Percentiles rank a stretch among this genome's conserved stretches.
phyloP scores from a whole-genome alignment of 2,113 vertebrate genomes.

The Phrynocephalus versicolor region DNA sequence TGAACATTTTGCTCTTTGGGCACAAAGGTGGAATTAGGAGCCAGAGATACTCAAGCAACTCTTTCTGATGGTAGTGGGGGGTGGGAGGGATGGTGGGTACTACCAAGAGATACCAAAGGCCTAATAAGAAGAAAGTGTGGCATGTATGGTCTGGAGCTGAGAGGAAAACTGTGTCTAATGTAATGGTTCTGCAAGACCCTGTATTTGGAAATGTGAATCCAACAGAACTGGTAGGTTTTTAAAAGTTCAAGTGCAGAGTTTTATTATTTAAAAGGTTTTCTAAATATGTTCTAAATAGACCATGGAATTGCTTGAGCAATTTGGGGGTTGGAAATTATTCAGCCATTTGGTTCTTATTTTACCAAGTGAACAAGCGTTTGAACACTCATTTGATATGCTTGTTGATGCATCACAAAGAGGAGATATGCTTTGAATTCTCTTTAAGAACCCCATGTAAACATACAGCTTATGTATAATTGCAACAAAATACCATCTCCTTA shows the following conservation, averaged over 20 bases:
- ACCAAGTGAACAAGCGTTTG: slow-evolving; percentile 70
- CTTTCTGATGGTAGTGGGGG: not conserved
- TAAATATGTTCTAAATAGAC: slow-evolving; percentile 79
- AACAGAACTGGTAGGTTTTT: slow-evolving; percentile 56
- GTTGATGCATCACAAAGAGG: slow-evolving; percentile 80
- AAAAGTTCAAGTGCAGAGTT: slow-evolving; percentile 62
- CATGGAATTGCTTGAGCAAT: slow-evolving; percentile 73
- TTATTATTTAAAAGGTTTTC: slow-evolving; percentile 82
- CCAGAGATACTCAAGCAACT: not conserved
- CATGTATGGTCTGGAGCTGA: not conserved
- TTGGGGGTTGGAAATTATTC: slow-evolving; percentile 78
- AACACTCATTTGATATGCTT: slow-evolving; percentile 82
- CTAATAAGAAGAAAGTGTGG: not conserved
- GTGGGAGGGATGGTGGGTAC: fast-evolving
- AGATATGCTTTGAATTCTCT: slow-evolving; percentile 85
- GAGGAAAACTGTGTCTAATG: not conserved
- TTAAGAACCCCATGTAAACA: slow-evolving; percentile 87
- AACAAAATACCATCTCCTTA: slow-evolving; percentile 79
- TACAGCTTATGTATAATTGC: slow-evolving; percentile 82
- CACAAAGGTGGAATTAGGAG: not conserved
- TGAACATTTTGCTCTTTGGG: not conserved
- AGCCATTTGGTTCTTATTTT: slow-evolving; percentile 80
- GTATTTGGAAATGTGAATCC: slow-evolving; percentile 72
- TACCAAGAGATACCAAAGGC: not conserved
- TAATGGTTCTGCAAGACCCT: slow-evolving; percentile 25